Evolutionary conservation across 1,140 invertebrate species (phyloP).

Genomic region (Globodera ellingtonae): DNA sequence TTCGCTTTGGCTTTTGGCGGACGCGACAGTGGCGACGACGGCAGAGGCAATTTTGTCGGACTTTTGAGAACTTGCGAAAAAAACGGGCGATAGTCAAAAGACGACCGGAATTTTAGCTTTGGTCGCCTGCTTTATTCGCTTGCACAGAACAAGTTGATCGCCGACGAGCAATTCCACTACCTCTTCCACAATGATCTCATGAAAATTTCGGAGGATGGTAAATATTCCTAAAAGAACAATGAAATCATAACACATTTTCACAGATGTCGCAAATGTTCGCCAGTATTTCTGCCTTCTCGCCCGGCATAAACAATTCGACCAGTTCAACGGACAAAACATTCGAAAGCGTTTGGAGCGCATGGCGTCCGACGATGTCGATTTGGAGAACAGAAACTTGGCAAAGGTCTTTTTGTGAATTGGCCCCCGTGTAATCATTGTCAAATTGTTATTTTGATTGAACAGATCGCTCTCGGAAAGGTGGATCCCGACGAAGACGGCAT

Average conservation of each 20-base stretch:
- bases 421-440: too few relatives aligned
- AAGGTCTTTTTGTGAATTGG: slow-evolving; percentile 9
- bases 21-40: slow-evolving; percentile 32
- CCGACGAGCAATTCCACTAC: slow-evolving; percentile 24
- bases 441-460: not conserved
- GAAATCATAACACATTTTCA: not conserved
- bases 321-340: slow-evolving; percentile 19
- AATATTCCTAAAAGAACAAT: slow-evolving; percentile 3
- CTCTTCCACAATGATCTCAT: slow-evolving; percentile 40
- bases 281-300: slow-evolving; percentile 37
- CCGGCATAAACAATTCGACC: slow-evolving; percentile 11
- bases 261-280: slow-evolving; percentile 37
- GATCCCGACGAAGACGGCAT: slow-evolving; percentile 19
- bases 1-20: slow-evolving; percentile 34
- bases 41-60: slow-evolving; percentile 20
- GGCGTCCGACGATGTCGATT: slow-evolving; percentile 18
- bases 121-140: slow-evolving; percentile 29
- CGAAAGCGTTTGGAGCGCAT: slow-evolving; percentile 28
- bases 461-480: slow-evolving; percentile 25
- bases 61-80: not conserved
- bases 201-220: slow-evolving; percentile 31
- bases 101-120: slow-evolving; percentile 27
- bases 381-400: slow-evolving; percentile 24
- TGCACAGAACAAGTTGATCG: not conserved
- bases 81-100: not conserved